Evolutionary conservation across 2,797 vertebrate species (phyloP).

Genomic region (Chrosomus eos): DNA sequence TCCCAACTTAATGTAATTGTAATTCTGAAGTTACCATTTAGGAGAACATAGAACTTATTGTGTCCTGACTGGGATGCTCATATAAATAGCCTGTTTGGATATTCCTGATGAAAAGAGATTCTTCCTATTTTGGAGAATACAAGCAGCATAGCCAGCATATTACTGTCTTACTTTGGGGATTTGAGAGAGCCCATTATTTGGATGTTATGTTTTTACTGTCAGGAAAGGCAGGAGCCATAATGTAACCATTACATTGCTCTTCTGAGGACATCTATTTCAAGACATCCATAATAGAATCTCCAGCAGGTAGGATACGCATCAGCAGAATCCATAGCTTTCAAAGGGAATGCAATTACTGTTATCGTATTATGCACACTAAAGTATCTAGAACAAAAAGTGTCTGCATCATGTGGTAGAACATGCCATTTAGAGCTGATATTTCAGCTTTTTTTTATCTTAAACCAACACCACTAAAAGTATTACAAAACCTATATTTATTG

Average conservation of each 20-base stretch:
- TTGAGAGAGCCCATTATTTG: slow-evolving; percentile 23
- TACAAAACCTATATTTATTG: background rate
- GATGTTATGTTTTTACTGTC: slow-evolving; percentile 21
- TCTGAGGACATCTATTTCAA: background rate
- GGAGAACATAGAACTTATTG: slow-evolving; percentile 38
- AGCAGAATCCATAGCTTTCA: slow-evolving; percentile 5
- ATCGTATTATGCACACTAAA: background rate
- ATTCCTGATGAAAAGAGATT: slow-evolving; percentile 57
- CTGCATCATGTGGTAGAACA: background rate
- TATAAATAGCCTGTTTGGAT: slow-evolving; percentile 62
- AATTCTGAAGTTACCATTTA: slow-evolving; percentile 40
- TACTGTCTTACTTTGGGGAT: slow-evolving; percentile 21
- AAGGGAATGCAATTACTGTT: slow-evolving; percentile 14
- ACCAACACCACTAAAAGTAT: background rate
- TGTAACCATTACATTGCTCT: slow-evolving; percentile 34
- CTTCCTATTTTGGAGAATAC: slow-evolving; percentile 61
- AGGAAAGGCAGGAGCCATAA: slow-evolving; percentile 27
- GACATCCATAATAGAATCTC: slow-evolving; percentile 5
- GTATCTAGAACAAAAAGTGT: background rate
- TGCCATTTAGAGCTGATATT: background rate
- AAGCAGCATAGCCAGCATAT: slow-evolving; percentile 38
- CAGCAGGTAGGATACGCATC: slow-evolving; percentile 40
- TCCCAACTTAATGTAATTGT: slow-evolving; percentile 40
- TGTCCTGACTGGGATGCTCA: slow-evolving; percentile 42
- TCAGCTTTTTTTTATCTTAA: background rate